phyloP scores from a whole-genome alignment of 2,797 vertebrate genomes.

The Nannoperca obscura region DNA sequence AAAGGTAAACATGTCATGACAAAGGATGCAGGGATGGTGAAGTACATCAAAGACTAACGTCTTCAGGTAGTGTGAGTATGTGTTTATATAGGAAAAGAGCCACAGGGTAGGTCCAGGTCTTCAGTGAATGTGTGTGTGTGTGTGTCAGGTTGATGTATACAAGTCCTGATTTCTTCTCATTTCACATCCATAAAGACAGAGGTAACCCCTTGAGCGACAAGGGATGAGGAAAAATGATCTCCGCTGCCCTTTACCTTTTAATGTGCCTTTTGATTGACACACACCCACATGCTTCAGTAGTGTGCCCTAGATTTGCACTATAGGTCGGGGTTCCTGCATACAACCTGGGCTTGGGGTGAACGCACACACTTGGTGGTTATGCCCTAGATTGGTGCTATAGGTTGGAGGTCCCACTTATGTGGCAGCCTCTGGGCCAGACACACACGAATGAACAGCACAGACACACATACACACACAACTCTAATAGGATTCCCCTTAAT shows the following conservation, averaged over 20 bases:
- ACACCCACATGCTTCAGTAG: constrained; percentile 7
- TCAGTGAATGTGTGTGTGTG: constrained; percentile 7
- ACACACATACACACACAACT: neutral
- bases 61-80: constrained; percentile 37
- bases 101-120: constrained; percentile 21
- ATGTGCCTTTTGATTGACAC: constrained; percentile 59
- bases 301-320: constrained; percentile 64
- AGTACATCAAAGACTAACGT: neutral
- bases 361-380: constrained; percentile 28
- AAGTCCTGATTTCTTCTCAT: constrained; percentile 59
- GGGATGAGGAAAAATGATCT: constrained; percentile 57
- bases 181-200: constrained; percentile 44
- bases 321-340: constrained; percentile 44
- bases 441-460: constrained; percentile 1
- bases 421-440: constrained; percentile 30
- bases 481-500: constrained; percentile 22
- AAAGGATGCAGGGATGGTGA: constrained; percentile 14
- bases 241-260: constrained; percentile 54
- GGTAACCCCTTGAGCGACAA: constrained; percentile 59
- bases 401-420: constrained; percentile 33
- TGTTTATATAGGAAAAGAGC: constrained; percentile 35
- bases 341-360: constrained; percentile 23
- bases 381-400: constrained; percentile 49
- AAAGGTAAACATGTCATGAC: constrained; percentile 22
- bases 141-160: constrained; percentile 67